Base-by-base conservation (phyloP, 2,113 vertebrate species). In the Chaenogobius annularis region DNA sequence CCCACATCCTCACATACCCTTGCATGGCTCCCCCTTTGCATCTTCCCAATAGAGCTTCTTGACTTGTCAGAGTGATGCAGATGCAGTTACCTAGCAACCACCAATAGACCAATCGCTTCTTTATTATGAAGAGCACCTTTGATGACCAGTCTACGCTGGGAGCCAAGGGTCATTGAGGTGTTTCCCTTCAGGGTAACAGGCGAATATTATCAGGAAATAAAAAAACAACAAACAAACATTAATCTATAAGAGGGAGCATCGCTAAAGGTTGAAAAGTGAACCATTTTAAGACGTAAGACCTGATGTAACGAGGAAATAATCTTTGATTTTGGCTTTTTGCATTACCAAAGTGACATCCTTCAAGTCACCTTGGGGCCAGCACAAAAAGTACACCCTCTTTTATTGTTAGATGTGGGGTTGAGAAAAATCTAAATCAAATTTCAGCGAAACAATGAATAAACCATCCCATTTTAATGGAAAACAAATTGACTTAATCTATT, bases 31-130 rank as follows among this genome's bases (percentile, higher is more conserved):
- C 61, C 64, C 68, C 62, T 76, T 63, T 67, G 22, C 64, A 78
- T 83, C 72, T 75, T 71, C 63, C 55, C 15, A 74, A 47, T 47
- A 69, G 15, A 64, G 64, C 81, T 87, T 48, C 78, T 87, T 78
- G 72, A 83, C 83, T 54, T 87, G 59, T 70, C 76, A 74, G 70
- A 58, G 75, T 79, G 85, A 89, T 87, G 71, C 82, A 73, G 81
- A 88, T 79, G 79, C 83, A 80, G 92, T 94, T 93, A 89, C 93
- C 82, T 92, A 89, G 92, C 91, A 94, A 94, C 93, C 64, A 46
- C 74, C 84, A 79, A 89, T 80, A 84, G 83, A 73, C 69, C 76
- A 77, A 72, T 75, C 0, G 68, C 76, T 69, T 85, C 68, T 79
- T 77, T 70, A 83, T 89, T 85, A 86, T 56, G 70, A 63, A 80